These are phyloP conservation scores for Scaptomyza tumidula DNA, from an alignment of 2,888 invertebrate genomes.

Conservation along the genomic window DNA sequence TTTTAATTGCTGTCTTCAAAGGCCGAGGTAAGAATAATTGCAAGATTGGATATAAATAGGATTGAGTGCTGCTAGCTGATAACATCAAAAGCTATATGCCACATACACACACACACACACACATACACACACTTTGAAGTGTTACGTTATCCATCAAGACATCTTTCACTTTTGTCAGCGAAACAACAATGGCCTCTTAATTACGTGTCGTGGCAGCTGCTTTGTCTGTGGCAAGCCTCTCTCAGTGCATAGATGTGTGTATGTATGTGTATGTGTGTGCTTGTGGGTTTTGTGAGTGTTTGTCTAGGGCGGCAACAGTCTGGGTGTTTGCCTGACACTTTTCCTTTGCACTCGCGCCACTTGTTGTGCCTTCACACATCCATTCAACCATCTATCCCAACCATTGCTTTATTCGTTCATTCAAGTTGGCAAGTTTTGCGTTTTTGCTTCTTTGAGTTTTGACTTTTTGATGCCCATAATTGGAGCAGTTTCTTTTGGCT, in stretches of 20 bases:
- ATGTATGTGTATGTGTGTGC: constrained; percentile 2
- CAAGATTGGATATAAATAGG: constrained; percentile 76
- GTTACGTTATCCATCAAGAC: constrained; percentile 82
- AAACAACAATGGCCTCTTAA: constrained; percentile 83
- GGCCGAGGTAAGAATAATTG: constrained; percentile 81
- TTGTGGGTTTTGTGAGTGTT: constrained; percentile 46
- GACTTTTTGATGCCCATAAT: constrained; percentile 65
- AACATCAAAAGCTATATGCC: constrained; percentile 57
- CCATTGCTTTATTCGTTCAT: neutral
- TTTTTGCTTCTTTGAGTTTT: constrained; percentile 49
- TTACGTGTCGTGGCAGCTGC: constrained; percentile 69
- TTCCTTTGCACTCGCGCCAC: constrained; percentile 67
- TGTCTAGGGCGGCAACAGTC: constrained; percentile 63
- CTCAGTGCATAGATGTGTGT: constrained; percentile 20
- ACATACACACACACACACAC: constrained; percentile 33
- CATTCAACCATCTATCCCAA: neutral
- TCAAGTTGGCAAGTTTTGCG: constrained; percentile 14
- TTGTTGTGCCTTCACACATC: constrained; percentile 46
- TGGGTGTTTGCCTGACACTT: constrained; percentile 76
- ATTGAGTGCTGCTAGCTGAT: constrained; percentile 52
- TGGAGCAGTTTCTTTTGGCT: constrained; percentile 53
- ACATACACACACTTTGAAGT: constrained; percentile 76
- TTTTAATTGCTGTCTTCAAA: constrained; percentile 75
- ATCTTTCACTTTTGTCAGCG: constrained; percentile 84
- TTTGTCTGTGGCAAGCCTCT: constrained; percentile 34